Evolutionary conservation across 2,888 invertebrate genomes (phyloP).

Genomic region (Plebejus melissa): DNA sequence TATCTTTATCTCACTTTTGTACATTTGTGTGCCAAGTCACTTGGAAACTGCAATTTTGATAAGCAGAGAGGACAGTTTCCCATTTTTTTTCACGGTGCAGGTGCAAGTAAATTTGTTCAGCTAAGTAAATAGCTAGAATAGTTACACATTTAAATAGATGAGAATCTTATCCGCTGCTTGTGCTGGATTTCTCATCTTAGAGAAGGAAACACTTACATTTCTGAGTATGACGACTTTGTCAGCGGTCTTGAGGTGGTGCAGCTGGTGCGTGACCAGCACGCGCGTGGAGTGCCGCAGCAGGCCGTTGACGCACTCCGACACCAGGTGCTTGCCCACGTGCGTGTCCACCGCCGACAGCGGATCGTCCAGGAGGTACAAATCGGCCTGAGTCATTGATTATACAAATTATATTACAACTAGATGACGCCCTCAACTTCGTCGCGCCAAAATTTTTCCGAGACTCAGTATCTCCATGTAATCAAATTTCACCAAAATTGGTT

Average conservation of each 20-base stretch:
- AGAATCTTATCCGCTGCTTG: not conserved
- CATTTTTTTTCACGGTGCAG: not conserved
- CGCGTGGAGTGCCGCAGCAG: conserved; percentile 82
- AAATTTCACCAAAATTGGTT: no score
- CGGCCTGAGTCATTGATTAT: conserved; percentile 64
- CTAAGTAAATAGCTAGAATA: not conserved
- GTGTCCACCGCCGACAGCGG: conserved; percentile 88
- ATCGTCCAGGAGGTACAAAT: conserved; percentile 87
- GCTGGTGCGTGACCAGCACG: conserved; percentile 90
- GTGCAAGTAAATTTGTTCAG: no score
- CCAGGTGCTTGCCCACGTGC: conserved; percentile 84
- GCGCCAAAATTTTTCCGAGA: no score
- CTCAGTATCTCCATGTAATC: no score
- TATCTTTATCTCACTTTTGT: not conserved
- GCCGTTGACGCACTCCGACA: conserved; percentile 82
- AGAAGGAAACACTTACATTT: conserved; percentile 73
- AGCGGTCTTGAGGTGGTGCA: conserved; percentile 85
- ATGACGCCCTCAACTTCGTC: no score
- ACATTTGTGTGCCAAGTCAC: not conserved
- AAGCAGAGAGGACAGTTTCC: not conserved
- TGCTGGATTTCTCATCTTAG: not conserved
- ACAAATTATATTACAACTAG: not conserved
- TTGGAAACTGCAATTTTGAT: not conserved
- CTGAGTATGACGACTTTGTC: conserved; percentile 82
- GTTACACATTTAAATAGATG: not conserved